These are phyloP conservation scores for Cyprinodon tularosa DNA, from an alignment of 2,113 vertebrate genomes.

Conservation along the genomic window DNA sequence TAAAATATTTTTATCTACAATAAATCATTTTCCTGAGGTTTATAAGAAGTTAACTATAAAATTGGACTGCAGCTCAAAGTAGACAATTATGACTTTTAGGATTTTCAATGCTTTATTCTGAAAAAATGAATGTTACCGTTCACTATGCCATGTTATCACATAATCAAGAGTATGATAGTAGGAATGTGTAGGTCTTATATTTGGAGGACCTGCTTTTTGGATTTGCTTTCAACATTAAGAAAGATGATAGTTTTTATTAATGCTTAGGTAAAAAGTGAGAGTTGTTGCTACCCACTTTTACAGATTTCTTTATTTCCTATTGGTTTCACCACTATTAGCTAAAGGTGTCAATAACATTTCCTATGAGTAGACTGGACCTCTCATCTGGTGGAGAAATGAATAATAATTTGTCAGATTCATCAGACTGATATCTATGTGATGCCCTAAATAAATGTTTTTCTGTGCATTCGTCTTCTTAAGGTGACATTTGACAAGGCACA, in stretches of 20 bases:
- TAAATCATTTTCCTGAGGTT: no score
- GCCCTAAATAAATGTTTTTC: background rate
- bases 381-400: background rate
- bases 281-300: background rate
- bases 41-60: no score
- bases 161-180: no score
- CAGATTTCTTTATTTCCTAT: background rate
- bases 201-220: no score
- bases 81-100: no score
- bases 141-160: no score
- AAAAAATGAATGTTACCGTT: no score
- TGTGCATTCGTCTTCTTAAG: background rate
- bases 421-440: background rate
- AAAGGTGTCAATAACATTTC: background rate
- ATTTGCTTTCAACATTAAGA: background rate
- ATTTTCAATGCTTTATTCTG: no score
- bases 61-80: no score
- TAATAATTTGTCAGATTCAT: background rate
- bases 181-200: no score
- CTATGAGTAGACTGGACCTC: background rate
- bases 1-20: no score
- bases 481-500: slow-evolving; percentile 12
- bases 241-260: background rate
- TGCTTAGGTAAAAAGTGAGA: background rate
- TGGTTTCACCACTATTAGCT: background rate